These are phyloP conservation scores for Rhea pennata DNA, from an alignment of 2,113 vertebrate genomes.

Conservation along the genomic window DNA sequence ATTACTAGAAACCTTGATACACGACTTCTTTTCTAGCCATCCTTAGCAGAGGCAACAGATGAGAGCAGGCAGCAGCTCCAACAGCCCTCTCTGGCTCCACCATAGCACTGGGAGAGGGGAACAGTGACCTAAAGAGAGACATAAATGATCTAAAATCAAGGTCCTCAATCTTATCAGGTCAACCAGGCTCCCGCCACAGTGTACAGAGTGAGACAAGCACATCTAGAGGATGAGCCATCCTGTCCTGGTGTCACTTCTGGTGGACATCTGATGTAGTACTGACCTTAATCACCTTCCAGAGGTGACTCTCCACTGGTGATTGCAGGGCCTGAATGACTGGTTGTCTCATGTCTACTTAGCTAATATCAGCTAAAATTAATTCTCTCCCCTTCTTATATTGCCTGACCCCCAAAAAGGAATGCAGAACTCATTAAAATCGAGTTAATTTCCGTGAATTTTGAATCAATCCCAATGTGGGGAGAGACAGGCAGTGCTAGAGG, in stretches of 20 bases:
- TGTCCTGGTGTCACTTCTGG: background rate
- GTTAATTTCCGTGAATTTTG: background rate
- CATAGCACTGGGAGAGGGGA: background rate
- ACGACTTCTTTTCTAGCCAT: background rate
- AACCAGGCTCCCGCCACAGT: background rate
- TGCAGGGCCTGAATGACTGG: background rate
- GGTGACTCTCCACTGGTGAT: background rate
- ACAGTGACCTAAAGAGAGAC: background rate
- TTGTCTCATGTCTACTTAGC: background rate
- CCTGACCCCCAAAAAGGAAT: background rate
- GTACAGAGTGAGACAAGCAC: background rate
- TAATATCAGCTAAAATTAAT: background rate
- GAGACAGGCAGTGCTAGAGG: background rate
- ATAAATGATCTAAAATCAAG: background rate
- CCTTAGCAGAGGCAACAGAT: background rate
- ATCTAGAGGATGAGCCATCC: background rate
- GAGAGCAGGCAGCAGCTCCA: background rate
- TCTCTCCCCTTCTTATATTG: background rate
- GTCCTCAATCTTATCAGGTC: background rate
- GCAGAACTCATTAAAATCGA: background rate
- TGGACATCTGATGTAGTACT: background rate
- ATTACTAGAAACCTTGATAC: background rate
- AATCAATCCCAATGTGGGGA: background rate
- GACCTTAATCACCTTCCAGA: background rate
- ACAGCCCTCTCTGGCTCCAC: background rate